phyloP scores from a whole-genome alignment of 1,140 invertebrate species.

The Micrasema minimum region DNA sequence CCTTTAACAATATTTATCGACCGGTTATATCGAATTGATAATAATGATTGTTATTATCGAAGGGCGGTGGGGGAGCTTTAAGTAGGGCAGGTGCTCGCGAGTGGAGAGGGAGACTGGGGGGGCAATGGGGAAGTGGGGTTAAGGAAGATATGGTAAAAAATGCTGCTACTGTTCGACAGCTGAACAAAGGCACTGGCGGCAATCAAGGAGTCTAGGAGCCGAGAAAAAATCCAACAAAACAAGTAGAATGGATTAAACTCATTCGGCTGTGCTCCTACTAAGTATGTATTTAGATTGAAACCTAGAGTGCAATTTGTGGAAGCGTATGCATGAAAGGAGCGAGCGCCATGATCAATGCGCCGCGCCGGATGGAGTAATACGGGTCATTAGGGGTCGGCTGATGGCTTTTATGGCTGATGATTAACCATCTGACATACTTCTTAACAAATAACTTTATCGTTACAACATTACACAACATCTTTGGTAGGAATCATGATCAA shows the following conservation, averaged over 20 bases:
- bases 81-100: slow-evolving; percentile 19
- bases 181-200: background rate
- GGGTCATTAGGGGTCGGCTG: slow-evolving; percentile 16
- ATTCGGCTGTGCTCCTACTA: too few relatives aligned
- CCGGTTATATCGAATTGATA: slow-evolving; percentile 10
- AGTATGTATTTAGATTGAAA: too few relatives aligned
- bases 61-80: background rate
- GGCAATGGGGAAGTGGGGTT: too few relatives aligned
- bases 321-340: background rate
- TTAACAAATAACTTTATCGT: slow-evolving; percentile 1
- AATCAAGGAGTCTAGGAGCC: background rate
- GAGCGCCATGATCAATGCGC: background rate
- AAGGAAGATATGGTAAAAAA: slow-evolving; percentile 1
- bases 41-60: slow-evolving; percentile 9
- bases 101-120: background rate
- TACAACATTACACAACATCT: too few relatives aligned
- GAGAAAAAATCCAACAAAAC: background rate
- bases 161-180: slow-evolving; percentile 5
- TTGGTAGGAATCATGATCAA: background rate
- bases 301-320: background rate
- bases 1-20: slow-evolving; percentile 5
- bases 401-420: background rate
- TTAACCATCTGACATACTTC: slow-evolving; percentile 25
- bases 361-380: slow-evolving; percentile 17
- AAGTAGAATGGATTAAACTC: too few relatives aligned